These are phyloP conservation scores for Psittacara wagleri DNA, from an alignment of 2,113 vertebrate genomes.

Conservation along the genomic window DNA sequence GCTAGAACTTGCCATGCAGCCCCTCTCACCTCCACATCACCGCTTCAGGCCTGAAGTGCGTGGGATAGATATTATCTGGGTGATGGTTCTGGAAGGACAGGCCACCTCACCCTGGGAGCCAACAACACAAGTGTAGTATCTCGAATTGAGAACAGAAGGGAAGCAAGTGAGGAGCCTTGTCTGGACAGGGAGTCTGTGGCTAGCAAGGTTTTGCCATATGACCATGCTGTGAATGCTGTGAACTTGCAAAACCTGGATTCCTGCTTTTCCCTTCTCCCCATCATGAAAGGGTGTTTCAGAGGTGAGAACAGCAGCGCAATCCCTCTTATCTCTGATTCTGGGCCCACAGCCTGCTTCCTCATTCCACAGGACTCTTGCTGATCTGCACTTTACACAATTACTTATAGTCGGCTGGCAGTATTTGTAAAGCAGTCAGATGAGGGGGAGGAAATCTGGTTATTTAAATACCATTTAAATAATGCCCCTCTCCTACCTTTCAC, in stretches of 20 bases:
- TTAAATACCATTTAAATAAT: constrained; percentile 43
- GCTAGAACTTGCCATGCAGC: not conserved
- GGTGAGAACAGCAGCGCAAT: constrained; percentile 50
- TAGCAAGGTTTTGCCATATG: constrained; percentile 15
- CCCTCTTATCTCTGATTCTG: constrained; percentile 59
- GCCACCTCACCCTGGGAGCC: not conserved
- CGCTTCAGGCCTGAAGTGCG: not conserved
- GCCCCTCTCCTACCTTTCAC: not conserved
- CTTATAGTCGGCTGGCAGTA: constrained; percentile 16
- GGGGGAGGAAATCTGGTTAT: constrained; percentile 1
- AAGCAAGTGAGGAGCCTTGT: not conserved
- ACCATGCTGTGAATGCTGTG: not conserved
- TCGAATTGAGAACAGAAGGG: not conserved
- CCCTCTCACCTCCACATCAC: not conserved
- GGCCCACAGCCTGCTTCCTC: constrained; percentile 63
- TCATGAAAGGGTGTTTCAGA: constrained; percentile 42
- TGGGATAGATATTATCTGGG: not conserved
- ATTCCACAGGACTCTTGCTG: constrained; percentile 56
- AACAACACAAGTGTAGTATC: not conserved
- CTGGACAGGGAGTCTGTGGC: constrained; percentile 24
- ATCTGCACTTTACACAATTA: constrained; percentile 61
- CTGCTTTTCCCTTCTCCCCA: constrained; percentile 38
- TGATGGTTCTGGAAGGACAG: constrained; percentile 21
- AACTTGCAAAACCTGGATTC: constrained; percentile 59
- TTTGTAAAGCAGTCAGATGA: constrained; percentile 24